A percentile compares a stretch with the other conserved stretches of the same genome.
phyloP scores from a whole-genome alignment of 2,797 vertebrate species.

The Cuculus canorus region DNA sequence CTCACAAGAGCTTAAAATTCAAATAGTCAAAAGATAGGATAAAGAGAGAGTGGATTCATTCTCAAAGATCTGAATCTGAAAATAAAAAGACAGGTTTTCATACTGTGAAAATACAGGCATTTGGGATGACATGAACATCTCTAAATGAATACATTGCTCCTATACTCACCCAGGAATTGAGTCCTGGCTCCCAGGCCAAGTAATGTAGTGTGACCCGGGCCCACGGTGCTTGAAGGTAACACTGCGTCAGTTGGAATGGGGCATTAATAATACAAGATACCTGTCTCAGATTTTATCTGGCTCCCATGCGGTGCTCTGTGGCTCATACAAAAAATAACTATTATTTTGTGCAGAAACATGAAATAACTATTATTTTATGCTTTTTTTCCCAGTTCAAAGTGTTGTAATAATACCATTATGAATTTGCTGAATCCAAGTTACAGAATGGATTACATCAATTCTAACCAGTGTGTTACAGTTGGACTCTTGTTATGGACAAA shows the following conservation, averaged over 20 bases:
- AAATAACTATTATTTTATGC: background rate
- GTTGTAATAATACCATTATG: background rate
- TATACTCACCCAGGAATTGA: background rate
- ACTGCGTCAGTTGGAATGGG: background rate
- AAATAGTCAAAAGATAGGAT: background rate
- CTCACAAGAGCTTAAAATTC: background rate
- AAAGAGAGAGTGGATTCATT: background rate
- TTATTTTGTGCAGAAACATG: background rate
- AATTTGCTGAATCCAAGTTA: background rate
- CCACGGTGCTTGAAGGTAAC: background rate
- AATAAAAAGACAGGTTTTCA: background rate
- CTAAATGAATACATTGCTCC: background rate
- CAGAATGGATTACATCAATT: background rate
- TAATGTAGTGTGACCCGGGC: rapidly evolving
- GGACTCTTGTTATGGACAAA: background rate
- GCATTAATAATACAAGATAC: background rate
- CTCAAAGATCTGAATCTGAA: background rate
- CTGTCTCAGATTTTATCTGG: background rate
- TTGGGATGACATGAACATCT: background rate
- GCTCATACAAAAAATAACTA: background rate
- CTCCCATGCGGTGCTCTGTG: background rate
- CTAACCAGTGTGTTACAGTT: background rate
- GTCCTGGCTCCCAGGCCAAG: too few relatives aligned
- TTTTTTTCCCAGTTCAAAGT: background rate
- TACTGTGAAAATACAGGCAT: background rate